These are phyloP conservation scores for Mesorhabditis belari DNA, from an alignment of 2,888 invertebrate genomes.

Conservation along the genomic window DNA sequence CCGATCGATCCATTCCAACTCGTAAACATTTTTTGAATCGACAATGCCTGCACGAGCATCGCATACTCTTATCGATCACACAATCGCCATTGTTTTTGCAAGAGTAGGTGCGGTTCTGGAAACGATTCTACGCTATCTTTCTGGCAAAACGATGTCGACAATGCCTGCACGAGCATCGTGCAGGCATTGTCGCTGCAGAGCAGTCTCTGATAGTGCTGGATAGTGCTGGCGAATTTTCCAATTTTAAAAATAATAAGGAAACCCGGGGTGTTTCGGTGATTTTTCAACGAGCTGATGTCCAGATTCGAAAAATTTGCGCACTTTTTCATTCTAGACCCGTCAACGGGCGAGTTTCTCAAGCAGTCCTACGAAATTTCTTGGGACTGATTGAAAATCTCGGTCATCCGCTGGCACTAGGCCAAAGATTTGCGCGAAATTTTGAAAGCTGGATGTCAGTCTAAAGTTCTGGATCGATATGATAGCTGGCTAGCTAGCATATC, in stretches of 20 bases:
- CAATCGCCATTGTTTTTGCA: conserved; percentile 47
- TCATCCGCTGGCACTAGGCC: too few relatives aligned
- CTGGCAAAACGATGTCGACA: not conserved
- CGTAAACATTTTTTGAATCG: conserved; percentile 47
- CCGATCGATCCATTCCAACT: conserved; percentile 42
- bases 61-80: conserved; percentile 41
- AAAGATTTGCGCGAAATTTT: too few relatives aligned
- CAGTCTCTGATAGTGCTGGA: not conserved
- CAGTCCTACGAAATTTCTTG: too few relatives aligned
- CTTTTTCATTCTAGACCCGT: too few relatives aligned
- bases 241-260: not conserved
- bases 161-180: not conserved
- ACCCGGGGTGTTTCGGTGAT: too few relatives aligned
- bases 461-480: too few relatives aligned
- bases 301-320: too few relatives aligned
- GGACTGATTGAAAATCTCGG: too few relatives aligned
- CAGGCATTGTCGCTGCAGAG: not conserved
- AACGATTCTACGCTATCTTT: not conserved
- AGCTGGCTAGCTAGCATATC: too few relatives aligned
- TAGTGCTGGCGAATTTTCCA: not conserved
- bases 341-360: too few relatives aligned
- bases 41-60: conserved; percentile 45
- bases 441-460: too few relatives aligned
- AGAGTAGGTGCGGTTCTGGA: conserved; percentile 49
- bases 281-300: too few relatives aligned